These are phyloP conservation scores for Cabera pusaria DNA, from an alignment of 2,888 invertebrate species.

Conservation along the genomic window DNA sequence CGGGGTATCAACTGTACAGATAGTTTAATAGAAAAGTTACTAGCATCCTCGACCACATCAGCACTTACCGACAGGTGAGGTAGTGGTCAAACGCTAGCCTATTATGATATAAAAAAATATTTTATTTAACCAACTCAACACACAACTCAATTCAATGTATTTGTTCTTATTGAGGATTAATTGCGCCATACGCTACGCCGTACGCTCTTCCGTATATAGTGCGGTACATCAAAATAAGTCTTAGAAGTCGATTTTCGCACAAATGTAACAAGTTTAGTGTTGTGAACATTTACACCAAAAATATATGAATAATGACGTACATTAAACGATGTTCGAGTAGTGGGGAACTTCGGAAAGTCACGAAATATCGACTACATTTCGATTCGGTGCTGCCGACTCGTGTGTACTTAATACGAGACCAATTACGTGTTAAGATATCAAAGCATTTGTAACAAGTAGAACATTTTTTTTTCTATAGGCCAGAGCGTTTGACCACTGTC, in stretches of 20 bases:
- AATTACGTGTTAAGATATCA: conserved; percentile 27
- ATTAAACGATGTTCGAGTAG: conserved; percentile 15
- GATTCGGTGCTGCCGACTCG: conserved; percentile 30
- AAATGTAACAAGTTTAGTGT: conserved; percentile 21
- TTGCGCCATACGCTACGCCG: background rate
- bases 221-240: background rate
- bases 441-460: no score
- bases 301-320: conserved; percentile 20
- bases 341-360: conserved; percentile 28
- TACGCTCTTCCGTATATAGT: conserved; percentile 3
- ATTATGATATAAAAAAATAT: no score
- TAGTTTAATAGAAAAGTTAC: no score
- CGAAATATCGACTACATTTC: conserved; percentile 34
- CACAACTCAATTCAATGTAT: no score
- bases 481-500: no score
- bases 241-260: conserved; percentile 5
- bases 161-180: no score
- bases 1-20: no score
- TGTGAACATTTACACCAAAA: conserved; percentile 16
- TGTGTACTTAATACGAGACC: conserved; percentile 24
- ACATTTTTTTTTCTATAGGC: no score
- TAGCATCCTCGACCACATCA: no score
- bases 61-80: no score
- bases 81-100: no score
- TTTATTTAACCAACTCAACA: no score